A percentile compares a stretch with the other conserved stretches of the same genome.
Conservation (phyloP, 2,113 vertebrate genomes). For the Corythoichthys intestinalis region DNA sequence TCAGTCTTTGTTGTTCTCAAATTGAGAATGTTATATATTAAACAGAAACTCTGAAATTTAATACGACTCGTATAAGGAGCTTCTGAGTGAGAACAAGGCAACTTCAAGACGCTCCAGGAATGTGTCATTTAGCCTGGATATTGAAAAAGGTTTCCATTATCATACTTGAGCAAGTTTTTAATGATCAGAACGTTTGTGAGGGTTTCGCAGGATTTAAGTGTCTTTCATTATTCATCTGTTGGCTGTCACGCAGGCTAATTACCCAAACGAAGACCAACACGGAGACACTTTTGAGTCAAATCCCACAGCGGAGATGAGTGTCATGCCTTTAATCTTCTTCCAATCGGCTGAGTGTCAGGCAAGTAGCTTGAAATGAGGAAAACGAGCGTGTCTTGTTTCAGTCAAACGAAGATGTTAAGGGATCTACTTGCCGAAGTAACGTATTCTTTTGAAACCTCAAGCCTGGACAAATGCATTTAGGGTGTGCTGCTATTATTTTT, state of each 20-base stretch:
- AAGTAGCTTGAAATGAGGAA: conserved; percentile 29
- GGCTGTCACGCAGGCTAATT: conserved; percentile 32
- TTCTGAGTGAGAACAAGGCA: not conserved
- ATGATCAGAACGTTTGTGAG: conserved; percentile 26
- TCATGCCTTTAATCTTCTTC: conserved; percentile 34
- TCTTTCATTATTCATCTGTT: conserved; percentile 43
- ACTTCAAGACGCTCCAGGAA: not conserved
- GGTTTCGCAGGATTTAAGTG: conserved; percentile 31
- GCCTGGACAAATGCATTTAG: conserved; percentile 4
- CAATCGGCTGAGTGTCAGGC: conserved; percentile 32
- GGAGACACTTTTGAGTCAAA: conserved; percentile 21
- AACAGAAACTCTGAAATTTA: not conserved
- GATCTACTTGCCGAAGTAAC: conserved; percentile 3
- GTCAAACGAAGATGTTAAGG: conserved; percentile 17
- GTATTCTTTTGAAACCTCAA: conserved; percentile 27
- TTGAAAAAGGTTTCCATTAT: conserved; percentile 22
- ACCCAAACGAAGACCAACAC: conserved; percentile 30
- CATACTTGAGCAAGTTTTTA: conserved; percentile 17
- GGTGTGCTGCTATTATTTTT: conserved; percentile 10
- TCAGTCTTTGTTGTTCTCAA: no score
- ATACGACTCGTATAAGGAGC: conserved; percentile 12
- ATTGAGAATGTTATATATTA: not conserved
- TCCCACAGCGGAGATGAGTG: conserved; percentile 22
- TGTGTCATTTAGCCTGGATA: conserved; percentile 15
- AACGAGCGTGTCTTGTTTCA: conserved; percentile 17